Evolutionary conservation across 2,888 invertebrate genomes (phyloP).

Genomic region (Diplolepis rosae): DNA sequence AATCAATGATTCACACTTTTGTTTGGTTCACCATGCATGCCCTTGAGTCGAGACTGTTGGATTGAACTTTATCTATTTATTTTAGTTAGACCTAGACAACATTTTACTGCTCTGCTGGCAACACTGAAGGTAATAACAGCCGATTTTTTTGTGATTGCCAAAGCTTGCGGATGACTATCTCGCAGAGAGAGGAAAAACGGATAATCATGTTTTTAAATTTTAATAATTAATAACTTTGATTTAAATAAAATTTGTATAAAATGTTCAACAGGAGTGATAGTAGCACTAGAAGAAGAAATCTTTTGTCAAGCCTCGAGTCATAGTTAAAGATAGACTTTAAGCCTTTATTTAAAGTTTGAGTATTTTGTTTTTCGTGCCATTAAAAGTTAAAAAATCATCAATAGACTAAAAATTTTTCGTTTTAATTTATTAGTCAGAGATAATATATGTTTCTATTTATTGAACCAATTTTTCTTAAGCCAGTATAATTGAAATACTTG

Average conservation of each 20-base stretch:
- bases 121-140: slow-evolving; percentile 46
- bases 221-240: too few species aligned
- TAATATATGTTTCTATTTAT: too few species aligned
- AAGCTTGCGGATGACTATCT: neutral
- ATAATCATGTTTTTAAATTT: too few species aligned
- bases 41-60: slow-evolving; percentile 3
- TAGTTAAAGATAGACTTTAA: neutral
- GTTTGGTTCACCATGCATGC: neutral
- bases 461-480: too few species aligned
- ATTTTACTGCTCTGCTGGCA: slow-evolving; percentile 8
- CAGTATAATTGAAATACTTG: too few species aligned
- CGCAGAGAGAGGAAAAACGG: neutral
- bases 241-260: neutral
- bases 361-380: neutral
- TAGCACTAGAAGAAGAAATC: neutral
- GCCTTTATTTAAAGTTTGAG: neutral
- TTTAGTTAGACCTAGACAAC: slow-evolving; percentile 3
- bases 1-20: neutral
- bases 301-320: neutral
- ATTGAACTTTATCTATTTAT: neutral
- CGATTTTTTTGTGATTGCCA: slow-evolving; percentile 40
- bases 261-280: neutral
- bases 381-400: neutral
- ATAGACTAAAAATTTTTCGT: too few species aligned
- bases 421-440: too few species aligned